Conservation (phyloP, 2,888 invertebrate species). For the Oligia fasciuncula region DNA sequence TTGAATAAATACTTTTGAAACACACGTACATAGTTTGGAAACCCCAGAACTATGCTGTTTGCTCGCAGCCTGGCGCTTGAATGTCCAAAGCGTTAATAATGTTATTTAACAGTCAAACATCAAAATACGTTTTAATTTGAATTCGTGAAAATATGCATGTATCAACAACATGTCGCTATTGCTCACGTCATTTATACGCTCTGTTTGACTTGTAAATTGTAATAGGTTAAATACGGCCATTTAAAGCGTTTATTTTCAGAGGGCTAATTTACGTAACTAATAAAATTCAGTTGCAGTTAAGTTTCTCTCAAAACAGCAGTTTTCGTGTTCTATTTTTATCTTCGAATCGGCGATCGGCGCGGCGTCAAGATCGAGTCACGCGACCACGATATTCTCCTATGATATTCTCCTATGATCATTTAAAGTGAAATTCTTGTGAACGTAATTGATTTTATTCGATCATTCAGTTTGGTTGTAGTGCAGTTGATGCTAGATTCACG, state of each 20-base stretch:
- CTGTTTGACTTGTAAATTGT: slow-evolving; percentile 4
- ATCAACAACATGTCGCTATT: background rate
- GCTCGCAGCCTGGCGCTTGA: background rate
- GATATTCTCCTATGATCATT: background rate
- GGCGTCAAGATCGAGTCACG: background rate
- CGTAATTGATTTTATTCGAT: background rate
- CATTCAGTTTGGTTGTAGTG: background rate
- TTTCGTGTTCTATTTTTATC: background rate
- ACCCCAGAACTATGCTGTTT: slow-evolving; percentile 1
- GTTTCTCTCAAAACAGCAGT: background rate
- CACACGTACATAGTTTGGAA: background rate
- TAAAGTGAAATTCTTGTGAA: background rate
- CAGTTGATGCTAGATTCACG: background rate
- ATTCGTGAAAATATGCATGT: background rate
- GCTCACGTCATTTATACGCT: slow-evolving; percentile 8
- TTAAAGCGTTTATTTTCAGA: background rate
- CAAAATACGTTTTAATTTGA: background rate
- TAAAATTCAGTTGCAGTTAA: background rate
- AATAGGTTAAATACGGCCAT: background rate
- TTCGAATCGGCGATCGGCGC: background rate
- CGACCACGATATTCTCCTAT: background rate
- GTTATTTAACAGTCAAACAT: background rate
- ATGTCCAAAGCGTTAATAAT: background rate
- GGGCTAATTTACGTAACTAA: background rate
- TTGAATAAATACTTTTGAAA: slow-evolving; percentile 10